These are phyloP conservation scores for Catamblyrhynchus diadema DNA, from an alignment of 2,797 vertebrate species.

Conservation along the genomic window DNA sequence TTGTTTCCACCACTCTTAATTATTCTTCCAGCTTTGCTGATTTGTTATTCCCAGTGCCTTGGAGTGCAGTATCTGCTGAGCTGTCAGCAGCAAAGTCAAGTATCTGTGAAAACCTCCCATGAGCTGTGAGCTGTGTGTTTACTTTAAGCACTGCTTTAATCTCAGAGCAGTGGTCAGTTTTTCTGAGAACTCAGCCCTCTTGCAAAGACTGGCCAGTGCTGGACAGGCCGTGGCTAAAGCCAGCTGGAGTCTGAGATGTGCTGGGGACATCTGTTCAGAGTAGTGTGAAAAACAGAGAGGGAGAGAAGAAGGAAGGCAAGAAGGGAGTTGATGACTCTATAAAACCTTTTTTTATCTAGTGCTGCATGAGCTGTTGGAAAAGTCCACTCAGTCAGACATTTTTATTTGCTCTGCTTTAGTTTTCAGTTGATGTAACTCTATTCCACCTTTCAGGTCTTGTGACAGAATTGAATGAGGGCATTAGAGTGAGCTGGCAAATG, in stretches of 20 bases:
- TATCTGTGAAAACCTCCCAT: not conserved
- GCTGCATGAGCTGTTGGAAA: not conserved
- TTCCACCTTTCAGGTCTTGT: not conserved
- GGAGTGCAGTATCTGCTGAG: not conserved
- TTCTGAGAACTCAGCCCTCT: not conserved
- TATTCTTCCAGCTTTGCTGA: not conserved
- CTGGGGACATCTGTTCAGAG: not conserved
- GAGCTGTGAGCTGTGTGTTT: not conserved
- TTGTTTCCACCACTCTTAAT: not conserved
- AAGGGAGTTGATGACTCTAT: not conserved
- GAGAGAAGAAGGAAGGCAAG: not conserved
- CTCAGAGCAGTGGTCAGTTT: not conserved
- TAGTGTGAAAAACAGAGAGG: not conserved
- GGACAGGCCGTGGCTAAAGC: fast-evolving
- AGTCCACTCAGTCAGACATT: not conserved
- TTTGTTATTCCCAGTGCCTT: not conserved
- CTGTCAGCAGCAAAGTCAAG: not conserved
- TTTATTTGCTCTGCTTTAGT: not conserved
- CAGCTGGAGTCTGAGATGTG: not conserved
- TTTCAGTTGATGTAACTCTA: not conserved
- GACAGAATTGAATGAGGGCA: not conserved
- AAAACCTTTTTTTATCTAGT: not conserved
- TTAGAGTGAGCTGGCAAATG: not conserved
- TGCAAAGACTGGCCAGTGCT: not conserved
- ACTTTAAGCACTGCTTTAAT: not conserved